phyloP scores from a whole-genome alignment of 2,888 invertebrate genomes.

The Byasa hedistus region DNA sequence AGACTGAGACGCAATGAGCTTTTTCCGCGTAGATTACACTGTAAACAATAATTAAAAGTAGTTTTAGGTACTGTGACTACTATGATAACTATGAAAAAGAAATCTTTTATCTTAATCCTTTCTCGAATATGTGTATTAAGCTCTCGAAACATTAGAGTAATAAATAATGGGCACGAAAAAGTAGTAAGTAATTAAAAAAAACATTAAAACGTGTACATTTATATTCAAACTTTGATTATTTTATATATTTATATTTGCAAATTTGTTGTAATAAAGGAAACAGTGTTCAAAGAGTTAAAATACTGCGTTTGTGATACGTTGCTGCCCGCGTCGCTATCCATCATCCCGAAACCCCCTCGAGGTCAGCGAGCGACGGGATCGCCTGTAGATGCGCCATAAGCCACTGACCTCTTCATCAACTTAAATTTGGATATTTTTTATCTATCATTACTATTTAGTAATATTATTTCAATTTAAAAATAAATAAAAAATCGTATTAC shows the following conservation, averaged over 20 bases:
- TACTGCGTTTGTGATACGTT: slow-evolving; percentile 44
- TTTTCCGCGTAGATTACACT: no score
- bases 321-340: slow-evolving; percentile 53
- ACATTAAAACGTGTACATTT: no score
- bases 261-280: slow-evolving; percentile 23
- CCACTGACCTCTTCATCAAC: slow-evolving; percentile 53
- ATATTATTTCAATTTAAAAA: neutral
- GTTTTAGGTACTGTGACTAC: no score
- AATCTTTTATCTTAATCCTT: no score
- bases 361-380: slow-evolving; percentile 58
- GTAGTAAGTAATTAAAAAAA: no score
- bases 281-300: slow-evolving; percentile 38
- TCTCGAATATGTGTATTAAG: no score
- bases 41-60: no score
- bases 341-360: slow-evolving; percentile 49
- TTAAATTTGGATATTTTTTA: slow-evolving; percentile 6
- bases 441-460: neutral
- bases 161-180: no score
- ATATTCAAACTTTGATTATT: neutral
- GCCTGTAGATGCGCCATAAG: slow-evolving; percentile 40
- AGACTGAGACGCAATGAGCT: no score
- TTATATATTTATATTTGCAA: neutral
- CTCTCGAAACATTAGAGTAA: no score
- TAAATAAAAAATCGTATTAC: no score
- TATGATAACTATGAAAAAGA: no score